Evolutionary conservation across 1,140 invertebrate species (phyloP).

Genomic region (Caenorhabditis elegans): DNA sequence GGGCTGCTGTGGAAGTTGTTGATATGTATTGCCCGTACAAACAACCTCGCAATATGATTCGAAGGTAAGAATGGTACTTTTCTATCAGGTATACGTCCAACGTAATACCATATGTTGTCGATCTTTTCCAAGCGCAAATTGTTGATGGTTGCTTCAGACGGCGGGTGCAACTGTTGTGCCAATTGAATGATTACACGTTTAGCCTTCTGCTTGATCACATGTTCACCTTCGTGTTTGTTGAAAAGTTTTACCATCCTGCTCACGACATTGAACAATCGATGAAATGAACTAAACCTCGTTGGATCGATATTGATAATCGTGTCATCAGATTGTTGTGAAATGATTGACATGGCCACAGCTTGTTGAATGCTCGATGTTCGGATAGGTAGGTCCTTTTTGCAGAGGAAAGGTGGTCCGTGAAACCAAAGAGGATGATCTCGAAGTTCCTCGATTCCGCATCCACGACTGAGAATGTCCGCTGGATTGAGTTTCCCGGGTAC

Average conservation of each 20-base stretch:
- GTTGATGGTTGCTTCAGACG: background rate
- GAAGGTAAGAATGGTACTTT: background rate
- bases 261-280: background rate
- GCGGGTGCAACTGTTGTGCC: background rate
- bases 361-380: background rate
- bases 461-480: constrained; percentile 36
- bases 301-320: background rate
- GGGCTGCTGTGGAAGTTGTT: background rate
- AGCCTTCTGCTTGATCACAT: background rate
- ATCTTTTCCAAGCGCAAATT: background rate
- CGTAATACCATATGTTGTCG: background rate
- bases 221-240: background rate
- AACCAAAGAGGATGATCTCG: background rate
- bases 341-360: background rate
- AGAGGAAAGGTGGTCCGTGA: background rate
- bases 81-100: background rate
- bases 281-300: background rate
- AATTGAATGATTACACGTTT: background rate
- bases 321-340: background rate
- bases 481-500: constrained; percentile 38
- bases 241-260: background rate
- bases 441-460: background rate
- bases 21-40: background rate
- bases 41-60: background rate
- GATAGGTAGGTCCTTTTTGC: background rate